Percentiles rank a stretch among this genome's conserved stretches.
These are phyloP conservation scores for Etia nguti DNA, from an alignment of 2,113 vertebrate genomes.

Conservation along the genomic window DNA sequence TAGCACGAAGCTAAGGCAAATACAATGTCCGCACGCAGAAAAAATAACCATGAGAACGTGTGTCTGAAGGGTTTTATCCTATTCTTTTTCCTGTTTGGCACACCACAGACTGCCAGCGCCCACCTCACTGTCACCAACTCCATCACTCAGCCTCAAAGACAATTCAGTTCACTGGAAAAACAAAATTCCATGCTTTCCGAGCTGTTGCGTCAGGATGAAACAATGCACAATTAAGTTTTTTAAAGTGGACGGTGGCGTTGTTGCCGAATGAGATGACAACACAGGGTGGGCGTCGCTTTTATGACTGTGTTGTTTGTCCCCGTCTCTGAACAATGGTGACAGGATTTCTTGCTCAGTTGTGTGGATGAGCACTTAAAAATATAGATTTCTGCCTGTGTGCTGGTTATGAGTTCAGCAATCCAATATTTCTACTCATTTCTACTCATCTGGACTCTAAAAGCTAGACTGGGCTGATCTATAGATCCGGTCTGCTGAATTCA, in stretches of 20 bases:
- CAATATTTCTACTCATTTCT: not conserved
- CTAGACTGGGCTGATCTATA: not conserved
- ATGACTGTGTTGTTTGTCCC: not conserved
- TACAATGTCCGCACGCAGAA: not conserved
- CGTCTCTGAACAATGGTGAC: not conserved
- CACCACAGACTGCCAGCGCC: not conserved
- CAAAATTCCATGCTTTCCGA: not conserved
- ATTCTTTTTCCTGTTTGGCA: not conserved
- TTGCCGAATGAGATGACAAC: not conserved
- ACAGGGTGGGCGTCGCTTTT: not conserved
- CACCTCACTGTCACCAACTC: conserved; percentile 5
- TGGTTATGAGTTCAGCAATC: not conserved
- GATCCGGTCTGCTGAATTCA: not conserved
- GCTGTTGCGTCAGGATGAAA: not conserved
- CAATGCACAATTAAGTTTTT: not conserved
- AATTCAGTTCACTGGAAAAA: not conserved
- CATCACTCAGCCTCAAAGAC: not conserved
- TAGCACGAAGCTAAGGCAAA: not conserved
- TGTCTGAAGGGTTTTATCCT: not conserved
- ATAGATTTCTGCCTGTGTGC: not conserved
- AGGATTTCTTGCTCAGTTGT: not conserved
- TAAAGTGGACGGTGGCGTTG: not conserved
- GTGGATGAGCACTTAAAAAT: not conserved
- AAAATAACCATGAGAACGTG: not conserved
- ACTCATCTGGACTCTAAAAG: not conserved